Conservation (phyloP, 2,113 vertebrate species). For the Romanogobio albipinnatus region DNA sequence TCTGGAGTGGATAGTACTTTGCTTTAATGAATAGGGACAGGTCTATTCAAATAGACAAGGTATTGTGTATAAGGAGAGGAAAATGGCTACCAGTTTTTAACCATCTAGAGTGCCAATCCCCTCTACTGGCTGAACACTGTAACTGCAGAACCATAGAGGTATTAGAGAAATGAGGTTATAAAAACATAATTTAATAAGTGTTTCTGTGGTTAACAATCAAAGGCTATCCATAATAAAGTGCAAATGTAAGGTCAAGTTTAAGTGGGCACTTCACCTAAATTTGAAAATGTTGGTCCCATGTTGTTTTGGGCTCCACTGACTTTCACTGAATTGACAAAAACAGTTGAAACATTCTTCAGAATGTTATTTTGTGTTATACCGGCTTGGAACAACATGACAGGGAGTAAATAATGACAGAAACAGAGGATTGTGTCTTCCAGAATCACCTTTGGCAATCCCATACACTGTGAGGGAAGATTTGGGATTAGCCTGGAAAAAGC, state of each 20-base stretch:
- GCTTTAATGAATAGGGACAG: constrained; percentile 4
- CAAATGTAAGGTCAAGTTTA: background rate
- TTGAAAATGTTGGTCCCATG: background rate
- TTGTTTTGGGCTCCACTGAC: background rate
- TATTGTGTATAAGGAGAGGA: constrained; percentile 24
- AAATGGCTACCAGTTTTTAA: constrained; percentile 14
- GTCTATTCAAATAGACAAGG: constrained; percentile 11
- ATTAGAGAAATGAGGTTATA: background rate
- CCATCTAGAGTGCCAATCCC: constrained; percentile 65
- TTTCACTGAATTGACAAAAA: background rate
- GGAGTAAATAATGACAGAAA: background rate
- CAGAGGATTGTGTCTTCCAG: constrained; percentile 11
- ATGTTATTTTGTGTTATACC: background rate
- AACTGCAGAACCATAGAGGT: constrained; percentile 45
- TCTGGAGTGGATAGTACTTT: constrained; percentile 11
- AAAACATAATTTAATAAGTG: background rate
- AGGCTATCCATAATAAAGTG: background rate
- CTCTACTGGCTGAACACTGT: constrained; percentile 72
- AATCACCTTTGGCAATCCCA: constrained; percentile 68
- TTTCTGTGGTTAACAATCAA: background rate
- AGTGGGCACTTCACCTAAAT: background rate
- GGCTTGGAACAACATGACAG: background rate
- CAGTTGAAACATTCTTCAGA: background rate
- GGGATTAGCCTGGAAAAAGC: constrained; percentile 73
- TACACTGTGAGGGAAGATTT: constrained; percentile 68